Percentiles rank a stretch among this genome's conserved stretches.
Conservation (phyloP, 2,888 invertebrate species). For the Hanleya hanleyi region DNA sequence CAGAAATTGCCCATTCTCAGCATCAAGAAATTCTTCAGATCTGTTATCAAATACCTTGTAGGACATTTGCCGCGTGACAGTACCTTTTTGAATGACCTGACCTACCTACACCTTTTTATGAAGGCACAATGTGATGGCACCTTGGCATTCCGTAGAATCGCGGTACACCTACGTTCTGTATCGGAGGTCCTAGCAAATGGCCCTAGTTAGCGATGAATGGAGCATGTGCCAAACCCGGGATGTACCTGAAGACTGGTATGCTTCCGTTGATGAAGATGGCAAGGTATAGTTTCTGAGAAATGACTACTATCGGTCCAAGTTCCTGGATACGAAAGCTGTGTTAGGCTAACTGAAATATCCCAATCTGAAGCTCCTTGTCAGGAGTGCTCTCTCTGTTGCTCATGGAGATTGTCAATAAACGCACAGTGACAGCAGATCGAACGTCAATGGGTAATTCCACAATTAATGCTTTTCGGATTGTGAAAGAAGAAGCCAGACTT, state of each 20-base stretch:
- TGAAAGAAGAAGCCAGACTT: neutral
- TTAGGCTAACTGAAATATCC: no score
- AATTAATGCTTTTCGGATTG: neutral
- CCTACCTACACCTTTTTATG: neutral
- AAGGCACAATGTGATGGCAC: neutral
- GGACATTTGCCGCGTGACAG: neutral
- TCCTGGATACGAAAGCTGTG: neutral
- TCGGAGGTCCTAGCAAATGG: neutral
- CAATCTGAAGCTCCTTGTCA: neutral
- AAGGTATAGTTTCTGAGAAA: neutral
- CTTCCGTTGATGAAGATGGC: neutral
- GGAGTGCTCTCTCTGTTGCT: neutral
- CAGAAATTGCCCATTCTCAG: neutral
- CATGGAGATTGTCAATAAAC: neutral
- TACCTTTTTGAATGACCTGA: neutral
- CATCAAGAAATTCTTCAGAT: neutral
- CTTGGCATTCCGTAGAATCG: neutral
- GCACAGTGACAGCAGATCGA: neutral
- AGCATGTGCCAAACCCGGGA: constrained; percentile 21
- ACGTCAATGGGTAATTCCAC: neutral
- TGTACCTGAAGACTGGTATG: constrained; percentile 16
- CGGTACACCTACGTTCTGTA: neutral
- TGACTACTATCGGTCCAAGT: neutral
- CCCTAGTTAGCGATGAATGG: constrained; percentile 28
- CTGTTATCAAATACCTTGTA: neutral